Conservation (phyloP, 2,113 vertebrate genomes). For the Charadrius vociferus region DNA sequence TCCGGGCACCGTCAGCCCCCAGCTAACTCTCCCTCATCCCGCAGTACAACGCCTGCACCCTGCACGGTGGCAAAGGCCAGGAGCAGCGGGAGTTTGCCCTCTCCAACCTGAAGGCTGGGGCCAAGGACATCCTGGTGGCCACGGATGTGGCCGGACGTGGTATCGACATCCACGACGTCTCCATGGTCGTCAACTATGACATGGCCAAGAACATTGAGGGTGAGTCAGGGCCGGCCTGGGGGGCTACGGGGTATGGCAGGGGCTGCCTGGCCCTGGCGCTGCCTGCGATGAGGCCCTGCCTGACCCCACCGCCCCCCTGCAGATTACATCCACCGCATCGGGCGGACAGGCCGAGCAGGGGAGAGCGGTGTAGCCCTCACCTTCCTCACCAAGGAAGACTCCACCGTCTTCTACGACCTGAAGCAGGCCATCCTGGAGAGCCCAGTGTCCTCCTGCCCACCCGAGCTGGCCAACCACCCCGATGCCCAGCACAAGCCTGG, state of each 20-base stretch:
- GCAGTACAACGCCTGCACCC: conserved; percentile 97
- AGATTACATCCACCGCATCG: conserved; percentile 99
- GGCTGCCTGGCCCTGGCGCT: not conserved
- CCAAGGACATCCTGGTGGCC: conserved; percentile 98
- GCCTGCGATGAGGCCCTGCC: not conserved
- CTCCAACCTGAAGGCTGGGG: conserved; percentile 96
- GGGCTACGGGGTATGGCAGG: not conserved
- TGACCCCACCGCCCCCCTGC: not conserved
- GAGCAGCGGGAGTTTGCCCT: conserved; percentile 97
- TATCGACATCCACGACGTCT: conserved; percentile 98
- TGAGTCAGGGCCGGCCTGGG: conserved; percentile 24
- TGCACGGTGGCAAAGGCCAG: conserved; percentile 97
- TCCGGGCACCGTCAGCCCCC: not conserved
- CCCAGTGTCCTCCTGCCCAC: conserved; percentile 93
- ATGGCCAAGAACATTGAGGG: conserved; percentile 99
- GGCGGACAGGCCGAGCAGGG: conserved; percentile 93
- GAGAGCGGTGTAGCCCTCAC: conserved; percentile 97
- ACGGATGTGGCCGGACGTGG: conserved; percentile 97
- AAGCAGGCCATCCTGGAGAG: conserved; percentile 98
- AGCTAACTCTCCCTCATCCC: accelerated
- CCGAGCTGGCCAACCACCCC: conserved; percentile 95
- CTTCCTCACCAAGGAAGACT: conserved; percentile 98
- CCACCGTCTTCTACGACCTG: conserved; percentile 94
- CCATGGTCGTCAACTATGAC: conserved; percentile 98
- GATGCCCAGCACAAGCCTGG: conserved; percentile 98